Evolutionary conservation across 2,797 vertebrate species (phyloP).

Genomic region (Sebastes trivittatus): DNA sequence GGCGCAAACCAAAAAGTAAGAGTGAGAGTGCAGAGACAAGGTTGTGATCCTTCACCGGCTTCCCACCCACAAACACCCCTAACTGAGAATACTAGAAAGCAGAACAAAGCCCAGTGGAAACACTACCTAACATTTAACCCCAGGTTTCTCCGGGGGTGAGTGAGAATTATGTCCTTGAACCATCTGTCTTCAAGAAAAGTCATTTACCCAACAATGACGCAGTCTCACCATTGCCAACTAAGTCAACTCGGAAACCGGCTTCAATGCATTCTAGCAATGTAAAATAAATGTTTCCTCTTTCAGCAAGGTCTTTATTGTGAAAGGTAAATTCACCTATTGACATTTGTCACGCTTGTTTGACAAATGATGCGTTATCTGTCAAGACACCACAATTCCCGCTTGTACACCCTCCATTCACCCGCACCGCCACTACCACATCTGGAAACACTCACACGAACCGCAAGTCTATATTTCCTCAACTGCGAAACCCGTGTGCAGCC

Average conservation of each 20-base stretch:
- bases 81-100: not conserved
- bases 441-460: slow-evolving; percentile 71
- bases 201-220: not conserved
- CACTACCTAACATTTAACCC: not conserved
- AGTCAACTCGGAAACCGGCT: not conserved
- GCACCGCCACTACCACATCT: slow-evolving; percentile 66
- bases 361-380: slow-evolving; percentile 58
- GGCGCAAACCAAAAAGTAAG: not conserved
- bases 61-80: not conserved
- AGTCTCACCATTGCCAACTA: not conserved
- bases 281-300: slow-evolving; percentile 37
- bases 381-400: slow-evolving; percentile 50
- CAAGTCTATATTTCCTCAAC: slow-evolving; percentile 69
- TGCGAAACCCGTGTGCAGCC: slow-evolving; percentile 50
- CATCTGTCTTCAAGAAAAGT: not conserved
- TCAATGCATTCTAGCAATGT: not conserved
- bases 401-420: slow-evolving; percentile 41
- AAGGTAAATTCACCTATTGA: slow-evolving; percentile 25
- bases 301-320: slow-evolving; percentile 31
- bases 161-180: not conserved
- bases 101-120: not conserved
- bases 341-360: slow-evolving; percentile 44
- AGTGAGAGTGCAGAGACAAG: not conserved
- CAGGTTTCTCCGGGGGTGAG: not conserved
- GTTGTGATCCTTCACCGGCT: not conserved